phyloP scores from a whole-genome alignment of 2,797 vertebrate genomes.

The Psittacula echo region DNA sequence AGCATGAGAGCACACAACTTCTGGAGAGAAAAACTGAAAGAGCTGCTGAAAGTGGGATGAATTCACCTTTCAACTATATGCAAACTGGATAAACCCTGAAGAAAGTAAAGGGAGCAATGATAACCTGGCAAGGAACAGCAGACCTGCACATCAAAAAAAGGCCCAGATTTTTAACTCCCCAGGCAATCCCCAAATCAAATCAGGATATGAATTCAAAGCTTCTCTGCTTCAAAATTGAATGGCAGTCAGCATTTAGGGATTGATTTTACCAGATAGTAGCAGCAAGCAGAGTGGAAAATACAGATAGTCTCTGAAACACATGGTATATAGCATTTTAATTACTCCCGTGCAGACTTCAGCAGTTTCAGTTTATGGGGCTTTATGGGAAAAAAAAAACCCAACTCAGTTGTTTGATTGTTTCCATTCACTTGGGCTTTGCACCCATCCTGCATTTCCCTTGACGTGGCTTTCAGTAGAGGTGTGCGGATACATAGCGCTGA shows the following conservation, averaged over 20 bases:
- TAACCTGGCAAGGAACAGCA: background rate
- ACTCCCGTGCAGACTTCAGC: constrained; percentile 18
- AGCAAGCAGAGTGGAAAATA: constrained; percentile 46
- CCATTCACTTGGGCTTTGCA: constrained; percentile 16
- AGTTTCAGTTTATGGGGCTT: constrained; percentile 32
- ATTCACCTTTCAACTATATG: constrained; percentile 35
- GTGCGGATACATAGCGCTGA: background rate
- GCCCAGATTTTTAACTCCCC: background rate
- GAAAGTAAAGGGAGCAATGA: background rate
- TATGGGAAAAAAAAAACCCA: background rate
- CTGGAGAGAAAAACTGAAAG: constrained; percentile 31
- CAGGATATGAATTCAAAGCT: background rate
- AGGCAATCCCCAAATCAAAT: background rate
- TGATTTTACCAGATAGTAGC: constrained; percentile 6
- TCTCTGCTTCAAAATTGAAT: background rate
- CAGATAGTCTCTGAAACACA: constrained; percentile 6
- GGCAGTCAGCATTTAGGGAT: background rate
- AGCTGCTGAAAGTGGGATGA: constrained; percentile 28
- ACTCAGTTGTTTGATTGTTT: constrained; percentile 20
- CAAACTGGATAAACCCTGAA: constrained; percentile 11
- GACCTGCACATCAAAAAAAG: background rate
- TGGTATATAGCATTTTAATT: background rate
- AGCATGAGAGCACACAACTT: constrained; percentile 48
- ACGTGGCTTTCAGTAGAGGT: background rate
- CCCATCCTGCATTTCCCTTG: background rate